phyloP scores from a whole-genome alignment of 64 coral and sea anemone genomes.

The Pachyseris speciosa region DNA sequence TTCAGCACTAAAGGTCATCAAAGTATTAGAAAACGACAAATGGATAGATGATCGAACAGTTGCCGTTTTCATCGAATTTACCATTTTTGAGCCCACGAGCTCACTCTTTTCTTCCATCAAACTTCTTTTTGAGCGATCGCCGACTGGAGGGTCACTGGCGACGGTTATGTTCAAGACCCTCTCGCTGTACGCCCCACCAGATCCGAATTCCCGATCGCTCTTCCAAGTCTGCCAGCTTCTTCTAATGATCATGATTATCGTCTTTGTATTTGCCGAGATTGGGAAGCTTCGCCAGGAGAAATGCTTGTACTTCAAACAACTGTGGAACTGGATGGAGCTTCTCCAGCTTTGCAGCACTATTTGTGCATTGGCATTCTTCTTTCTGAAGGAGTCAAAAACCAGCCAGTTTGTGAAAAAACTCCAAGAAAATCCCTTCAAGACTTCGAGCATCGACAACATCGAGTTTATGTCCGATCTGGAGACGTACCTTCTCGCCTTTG shows the following conservation, averaged over 20 bases:
- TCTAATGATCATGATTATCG: slow-evolving; percentile 64
- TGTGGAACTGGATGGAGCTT: slow-evolving; percentile 77
- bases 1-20: slow-evolving; percentile 27
- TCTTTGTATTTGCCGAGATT: slow-evolving; percentile 65
- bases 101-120: slow-evolving; percentile 59
- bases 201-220: slow-evolving; percentile 30
- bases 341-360: slow-evolving; percentile 61
- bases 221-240: slow-evolving; percentile 67
- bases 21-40: slow-evolving; percentile 19
- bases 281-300: slow-evolving; percentile 65
- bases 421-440: slow-evolving; percentile 74
- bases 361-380: slow-evolving; percentile 60
- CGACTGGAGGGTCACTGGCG: slow-evolving; percentile 34
- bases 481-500: slow-evolving; percentile 65
- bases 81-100: slow-evolving; percentile 65
- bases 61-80: slow-evolving; percentile 60
- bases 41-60: slow-evolving; percentile 69
- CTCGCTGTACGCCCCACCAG: slow-evolving; percentile 40
- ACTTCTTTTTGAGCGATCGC: slow-evolving; percentile 57
- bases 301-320: slow-evolving; percentile 23
- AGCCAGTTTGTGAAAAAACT: slow-evolving; percentile 74
- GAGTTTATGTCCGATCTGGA: slow-evolving; percentile 64
- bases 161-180: slow-evolving; percentile 20
- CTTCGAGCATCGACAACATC: slow-evolving; percentile 65
- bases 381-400: slow-evolving; percentile 69